Evolutionary conservation across 1,140 invertebrate species (phyloP).

Genomic region (Cardiocondyla obscurior): DNA sequence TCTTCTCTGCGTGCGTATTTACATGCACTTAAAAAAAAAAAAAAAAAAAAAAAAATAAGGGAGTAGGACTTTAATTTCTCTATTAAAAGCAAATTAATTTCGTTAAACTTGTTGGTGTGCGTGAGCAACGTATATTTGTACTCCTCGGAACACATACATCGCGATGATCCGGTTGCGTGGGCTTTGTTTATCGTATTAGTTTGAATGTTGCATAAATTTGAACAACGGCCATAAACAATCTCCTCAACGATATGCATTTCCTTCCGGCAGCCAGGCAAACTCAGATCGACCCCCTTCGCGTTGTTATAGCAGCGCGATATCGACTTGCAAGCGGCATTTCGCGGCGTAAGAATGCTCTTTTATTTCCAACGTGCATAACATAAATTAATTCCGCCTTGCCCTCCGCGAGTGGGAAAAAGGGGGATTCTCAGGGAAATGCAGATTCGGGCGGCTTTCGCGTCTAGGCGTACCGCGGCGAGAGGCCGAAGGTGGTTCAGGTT

Average conservation of each 20-base stretch:
- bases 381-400: not conserved
- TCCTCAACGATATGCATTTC: not conserved
- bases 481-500: not conserved
- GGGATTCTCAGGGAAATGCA: not conserved
- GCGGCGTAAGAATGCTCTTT: not conserved
- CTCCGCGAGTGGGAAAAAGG: not conserved
- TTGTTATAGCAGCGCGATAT: not conserved
- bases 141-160: not conserved
- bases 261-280: not conserved
- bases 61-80: too few relatives aligned
- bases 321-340: not conserved
- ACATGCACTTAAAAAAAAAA: too few relatives aligned
- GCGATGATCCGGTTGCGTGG: constrained; percentile 1
- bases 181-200: constrained; percentile 24
- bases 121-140: not conserved
- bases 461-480: not conserved
- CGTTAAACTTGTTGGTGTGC: not conserved
- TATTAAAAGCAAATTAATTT: not conserved
- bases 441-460: constrained; percentile 16
- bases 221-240: not conserved
- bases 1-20: not conserved
- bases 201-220: not conserved
- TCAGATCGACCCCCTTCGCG: not conserved
- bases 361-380: not conserved
- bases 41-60: too few relatives aligned